Conservation (phyloP, 2,888 invertebrate genomes). For the Lumbricus terrestris region DNA sequence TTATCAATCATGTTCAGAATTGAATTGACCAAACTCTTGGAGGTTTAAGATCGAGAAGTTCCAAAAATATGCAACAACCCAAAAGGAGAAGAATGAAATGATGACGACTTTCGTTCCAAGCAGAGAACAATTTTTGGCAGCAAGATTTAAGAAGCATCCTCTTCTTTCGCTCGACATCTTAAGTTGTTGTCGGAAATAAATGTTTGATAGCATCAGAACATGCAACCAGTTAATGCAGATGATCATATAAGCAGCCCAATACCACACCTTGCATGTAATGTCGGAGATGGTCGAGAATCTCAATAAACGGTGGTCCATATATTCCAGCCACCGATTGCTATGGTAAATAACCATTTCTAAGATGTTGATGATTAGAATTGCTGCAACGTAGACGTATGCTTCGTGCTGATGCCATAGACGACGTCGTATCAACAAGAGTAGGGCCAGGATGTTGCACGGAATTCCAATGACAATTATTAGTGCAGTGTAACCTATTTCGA, state of each 20-base stretch:
- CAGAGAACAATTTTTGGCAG: background rate
- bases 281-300: background rate
- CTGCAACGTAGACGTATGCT: background rate
- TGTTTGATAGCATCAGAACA: background rate
- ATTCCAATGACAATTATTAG: background rate
- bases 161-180: background rate
- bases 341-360: background rate
- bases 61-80: no score
- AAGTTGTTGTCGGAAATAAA: background rate
- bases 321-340: background rate
- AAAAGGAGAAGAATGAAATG: background rate
- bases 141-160: background rate
- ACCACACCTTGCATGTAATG: background rate
- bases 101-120: background rate
- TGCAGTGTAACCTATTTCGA: background rate
- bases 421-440: background rate
- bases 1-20: no score
- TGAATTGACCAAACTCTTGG: no score
- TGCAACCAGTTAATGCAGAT: background rate
- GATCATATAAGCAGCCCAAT: background rate
- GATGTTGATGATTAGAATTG: background rate
- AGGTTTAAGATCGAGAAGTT: background rate
- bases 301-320: fast-evolving
- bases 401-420: background rate
- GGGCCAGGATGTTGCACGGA: background rate